A percentile compares a stretch with the other conserved stretches of the same genome.
phyloP scores from a whole-genome alignment of 1,140 invertebrate genomes.

The Pararge aegeria region DNA sequence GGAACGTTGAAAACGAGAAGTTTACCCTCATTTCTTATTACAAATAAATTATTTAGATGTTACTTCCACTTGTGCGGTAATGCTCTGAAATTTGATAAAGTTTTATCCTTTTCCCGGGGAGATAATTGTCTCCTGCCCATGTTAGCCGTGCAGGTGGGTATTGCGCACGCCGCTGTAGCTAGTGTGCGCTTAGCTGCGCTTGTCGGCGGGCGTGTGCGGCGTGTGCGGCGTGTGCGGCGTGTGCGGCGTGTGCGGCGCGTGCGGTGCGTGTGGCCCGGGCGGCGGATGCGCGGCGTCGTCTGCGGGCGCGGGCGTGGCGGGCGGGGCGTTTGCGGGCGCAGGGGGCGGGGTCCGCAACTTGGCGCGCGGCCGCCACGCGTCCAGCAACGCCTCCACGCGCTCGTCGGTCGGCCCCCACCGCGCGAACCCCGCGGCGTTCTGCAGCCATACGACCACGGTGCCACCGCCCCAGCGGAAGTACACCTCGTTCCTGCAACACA shows the following conservation, averaged over 20 bases:
- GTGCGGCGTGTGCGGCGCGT: slow-evolving; percentile 95
- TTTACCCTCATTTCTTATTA: too few relatives aligned
- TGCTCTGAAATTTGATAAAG: too few relatives aligned
- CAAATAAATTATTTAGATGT: too few relatives aligned
- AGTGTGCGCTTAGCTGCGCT: not conserved
- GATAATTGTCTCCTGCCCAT: too few relatives aligned
- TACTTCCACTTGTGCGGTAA: too few relatives aligned
- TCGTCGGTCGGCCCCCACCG: slow-evolving; percentile 28
- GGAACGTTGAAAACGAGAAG: too few relatives aligned
- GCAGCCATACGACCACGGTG: slow-evolving; percentile 33
- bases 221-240: slow-evolving; percentile 95
- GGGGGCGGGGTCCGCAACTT: slow-evolving; percentile 87
- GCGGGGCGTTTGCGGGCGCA: slow-evolving; percentile 94
- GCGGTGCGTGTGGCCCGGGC: too few relatives aligned
- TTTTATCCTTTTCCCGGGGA: too few relatives aligned
- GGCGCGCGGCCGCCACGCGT: slow-evolving; percentile 93
- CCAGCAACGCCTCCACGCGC: slow-evolving; percentile 72
- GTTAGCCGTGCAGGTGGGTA: too few relatives aligned
- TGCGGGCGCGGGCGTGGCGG: slow-evolving; percentile 95
- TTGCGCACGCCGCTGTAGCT: too few relatives aligned
- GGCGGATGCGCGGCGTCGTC: slow-evolving; percentile 93
- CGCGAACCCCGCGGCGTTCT: slow-evolving; percentile 39
- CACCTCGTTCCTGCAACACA: slow-evolving; percentile 29
- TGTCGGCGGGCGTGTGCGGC: slow-evolving; percentile 85
- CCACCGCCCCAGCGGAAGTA: slow-evolving; percentile 32